Base-by-base conservation (phyloP, 2,888 invertebrate species). In the Hypena proboscidalis region DNA sequence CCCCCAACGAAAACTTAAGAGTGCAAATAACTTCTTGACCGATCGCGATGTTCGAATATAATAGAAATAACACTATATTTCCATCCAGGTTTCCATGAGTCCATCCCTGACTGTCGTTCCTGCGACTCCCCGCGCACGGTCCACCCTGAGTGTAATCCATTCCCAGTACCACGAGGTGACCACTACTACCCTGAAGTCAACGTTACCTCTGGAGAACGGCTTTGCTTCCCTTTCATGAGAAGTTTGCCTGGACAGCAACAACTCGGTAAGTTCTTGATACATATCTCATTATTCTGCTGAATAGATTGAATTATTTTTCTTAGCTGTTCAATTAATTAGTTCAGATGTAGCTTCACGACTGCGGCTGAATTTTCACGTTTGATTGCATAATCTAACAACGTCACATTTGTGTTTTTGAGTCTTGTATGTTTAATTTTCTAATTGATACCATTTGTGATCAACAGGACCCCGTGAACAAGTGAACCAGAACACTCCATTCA, bases 191-290 rank as follows among this genome's bases (percentile, higher is more conserved):
- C 97, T 0, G 95, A 96, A 51, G 93, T 95, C 19, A 97, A 98
- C 74, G 93, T 95, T 4, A 95, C 95, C 0, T 95, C 95, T 1
- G 98, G 98, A 0, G 94, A 95, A 40, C 91, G 96, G 7, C 92
- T 97, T 59, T 98, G 98, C 83, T 97, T 98, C 86, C 97, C 98
- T 0, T 98, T 97, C 80, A 98, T 98, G 94, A 93, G 98, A 73
- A 98, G 97, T 31, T 85, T 98, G 52, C 97, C 98, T 0, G 98
- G 98, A 13, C 98, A 98, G 72, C 95, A 97, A 65, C 94, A 95
- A 37, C 89, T 98, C 27, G 95, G 93, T 93, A 63, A 79, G 73
- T 50, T 17, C 13, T 19, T 8, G n/a, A n/a, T n/a, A n/a, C n/a
- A n/a, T n/a, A n/a, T n/a, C n/a, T n/a, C n/a, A n/a, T n/a, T n/a